Base-by-base conservation (phyloP, 2,888 invertebrate genomes). In the Netelia inedita region DNA sequence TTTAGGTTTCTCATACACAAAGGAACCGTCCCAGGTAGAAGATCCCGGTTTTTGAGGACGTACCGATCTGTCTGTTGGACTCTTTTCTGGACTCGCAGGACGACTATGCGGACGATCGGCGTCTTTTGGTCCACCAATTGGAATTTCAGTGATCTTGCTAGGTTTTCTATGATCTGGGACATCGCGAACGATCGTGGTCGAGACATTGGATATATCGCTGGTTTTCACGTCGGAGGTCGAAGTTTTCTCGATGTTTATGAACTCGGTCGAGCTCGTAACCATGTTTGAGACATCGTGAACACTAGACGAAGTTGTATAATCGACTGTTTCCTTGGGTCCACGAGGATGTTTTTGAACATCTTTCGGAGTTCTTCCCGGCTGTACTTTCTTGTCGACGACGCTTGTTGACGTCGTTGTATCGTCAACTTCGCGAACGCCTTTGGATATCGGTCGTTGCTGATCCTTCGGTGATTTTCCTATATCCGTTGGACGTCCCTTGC, bases 1-100 rank as follows among this genome's bases (percentile, higher is more conserved):
- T 75, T 85, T 71, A 8, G 87, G 86, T 79, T 89, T 89, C 43
- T 90, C 89, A n/a, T 87, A 85, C 19, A 87, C 86, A 72, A 91
- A 90, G 74, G 28, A 89, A 41, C 90, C 91, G 53, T 90, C 89
- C 90, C 90, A 91, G 16, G 89, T 89, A 0, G 89, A 90, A 16
- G 87, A 83, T 0, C 88, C 89, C 2, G 87, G 88, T 76, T 89
- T 88, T 16, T 85, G 79, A 5, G 88, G 88, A 16, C 89, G 86
- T 16, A 35, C 72, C 19, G 82, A 61, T 28, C 84, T 66, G 35
- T 88, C 87, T n/a, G 71, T 81, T 14, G 83, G 86, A 82, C 74
- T 81, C n/a, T 84, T 82, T 71, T 86, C 87, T 1, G 90, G 88
- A 75, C 87, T 88, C 1, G 68, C 65, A 9, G 71, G 79, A 35